Evolutionary conservation across 2,797 vertebrate genomes (phyloP).

Genomic region (Neosilurus hyrtlii): DNA sequence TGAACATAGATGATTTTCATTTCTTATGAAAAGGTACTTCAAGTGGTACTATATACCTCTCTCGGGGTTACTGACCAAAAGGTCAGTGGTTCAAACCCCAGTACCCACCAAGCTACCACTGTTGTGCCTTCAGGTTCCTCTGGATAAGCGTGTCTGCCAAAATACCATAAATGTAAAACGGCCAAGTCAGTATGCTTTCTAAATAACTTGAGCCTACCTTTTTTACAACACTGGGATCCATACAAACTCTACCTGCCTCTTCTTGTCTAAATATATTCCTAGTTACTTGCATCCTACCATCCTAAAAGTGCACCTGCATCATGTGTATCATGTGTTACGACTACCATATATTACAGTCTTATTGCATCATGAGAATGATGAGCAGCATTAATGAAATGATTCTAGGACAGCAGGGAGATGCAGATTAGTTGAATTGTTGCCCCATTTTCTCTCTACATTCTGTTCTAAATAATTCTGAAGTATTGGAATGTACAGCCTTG

Average conservation of each 20-base stretch:
- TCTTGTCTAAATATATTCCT: not conserved
- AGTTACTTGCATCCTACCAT: too few relatives aligned
- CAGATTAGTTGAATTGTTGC: not conserved
- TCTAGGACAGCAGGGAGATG: not conserved
- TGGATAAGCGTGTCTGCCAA: too few relatives aligned
- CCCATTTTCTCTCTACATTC: not conserved
- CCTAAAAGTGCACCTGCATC: not conserved
- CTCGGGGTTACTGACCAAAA: too few relatives aligned
- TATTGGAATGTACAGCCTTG: not conserved
- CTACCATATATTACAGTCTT: not conserved
- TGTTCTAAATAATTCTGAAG: not conserved
- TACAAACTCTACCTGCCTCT: not conserved
- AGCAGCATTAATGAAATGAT: not conserved
- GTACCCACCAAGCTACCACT: too few relatives aligned
- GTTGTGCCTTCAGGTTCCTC: too few relatives aligned
- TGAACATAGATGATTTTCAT: too few relatives aligned
- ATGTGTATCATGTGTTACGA: not conserved
- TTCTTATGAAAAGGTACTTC: not conserved
- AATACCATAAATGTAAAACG: too few relatives aligned
- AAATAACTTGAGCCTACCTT: not conserved
- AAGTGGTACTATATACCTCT: too few relatives aligned
- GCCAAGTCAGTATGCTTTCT: not conserved
- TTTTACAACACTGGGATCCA: not conserved
- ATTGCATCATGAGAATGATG: conserved; percentile 13
- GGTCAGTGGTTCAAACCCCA: too few relatives aligned